Evolutionary conservation across 2,888 invertebrate genomes (phyloP).

Genomic region (Eilema caniola): DNA sequence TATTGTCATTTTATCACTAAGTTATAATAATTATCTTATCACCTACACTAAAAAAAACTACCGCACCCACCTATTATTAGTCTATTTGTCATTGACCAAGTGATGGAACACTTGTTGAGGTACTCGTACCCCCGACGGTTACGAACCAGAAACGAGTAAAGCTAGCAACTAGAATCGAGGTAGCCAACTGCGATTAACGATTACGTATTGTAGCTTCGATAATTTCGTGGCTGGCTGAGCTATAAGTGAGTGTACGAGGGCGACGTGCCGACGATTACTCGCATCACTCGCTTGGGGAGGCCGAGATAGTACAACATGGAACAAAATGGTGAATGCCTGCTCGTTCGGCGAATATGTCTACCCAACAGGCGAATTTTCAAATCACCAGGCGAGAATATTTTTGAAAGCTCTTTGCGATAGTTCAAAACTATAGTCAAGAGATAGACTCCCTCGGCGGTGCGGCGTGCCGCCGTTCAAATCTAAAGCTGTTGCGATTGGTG

Average conservation of each 20-base stretch:
- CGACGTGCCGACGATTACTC: too few relatives aligned
- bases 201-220: background rate
- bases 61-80: background rate
- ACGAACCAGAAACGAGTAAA: background rate
- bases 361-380: background rate
- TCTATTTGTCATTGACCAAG: background rate
- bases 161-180: background rate
- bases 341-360: background rate
- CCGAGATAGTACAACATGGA: background rate
- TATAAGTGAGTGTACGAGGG: background rate
- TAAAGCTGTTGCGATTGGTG: too few relatives aligned
- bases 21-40: background rate
- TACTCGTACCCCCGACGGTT: background rate
- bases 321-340: background rate
- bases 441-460: too few relatives aligned
- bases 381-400: background rate
- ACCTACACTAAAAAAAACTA: background rate
- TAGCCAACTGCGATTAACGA: background rate
- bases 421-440: too few relatives aligned
- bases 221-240: background rate
- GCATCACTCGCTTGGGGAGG: too few relatives aligned
- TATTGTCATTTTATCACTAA: background rate
- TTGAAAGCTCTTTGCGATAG: too few relatives aligned
- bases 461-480: too few relatives aligned
- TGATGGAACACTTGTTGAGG: background rate